phyloP scores from a whole-genome alignment of 2,113 vertebrate genomes.

The Pseudonaja textilis region DNA sequence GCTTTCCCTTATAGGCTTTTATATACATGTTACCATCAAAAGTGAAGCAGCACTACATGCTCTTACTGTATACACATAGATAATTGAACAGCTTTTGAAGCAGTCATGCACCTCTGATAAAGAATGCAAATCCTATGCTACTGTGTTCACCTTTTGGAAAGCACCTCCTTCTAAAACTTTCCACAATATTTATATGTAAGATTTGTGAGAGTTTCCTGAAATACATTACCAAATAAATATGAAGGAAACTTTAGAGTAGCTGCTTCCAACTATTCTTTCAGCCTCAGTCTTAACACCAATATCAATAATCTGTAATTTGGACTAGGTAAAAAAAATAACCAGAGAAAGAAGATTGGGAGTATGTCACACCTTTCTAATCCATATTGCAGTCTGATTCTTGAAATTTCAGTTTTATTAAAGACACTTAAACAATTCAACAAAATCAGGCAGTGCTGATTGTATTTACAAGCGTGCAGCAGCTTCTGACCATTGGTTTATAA shows the following conservation, averaged over 20 bases:
- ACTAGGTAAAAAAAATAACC: slow-evolving; percentile 18
- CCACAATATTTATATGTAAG: background rate
- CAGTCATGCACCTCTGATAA: background rate
- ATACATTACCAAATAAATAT: background rate
- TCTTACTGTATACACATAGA: background rate
- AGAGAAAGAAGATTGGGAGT: background rate
- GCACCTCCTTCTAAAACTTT: background rate
- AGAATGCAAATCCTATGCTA: background rate
- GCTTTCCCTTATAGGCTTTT: background rate
- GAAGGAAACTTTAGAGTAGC: background rate
- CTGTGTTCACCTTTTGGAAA: background rate
- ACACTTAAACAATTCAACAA: background rate
- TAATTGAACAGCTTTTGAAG: background rate
- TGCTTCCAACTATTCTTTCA: background rate
- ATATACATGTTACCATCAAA: background rate
- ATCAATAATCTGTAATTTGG: background rate
- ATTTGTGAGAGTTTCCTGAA: slow-evolving; percentile 13
- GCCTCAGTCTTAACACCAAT: background rate
- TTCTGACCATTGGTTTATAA: background rate
- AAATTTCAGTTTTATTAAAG: background rate
- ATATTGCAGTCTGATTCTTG: background rate
- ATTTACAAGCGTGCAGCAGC: background rate
- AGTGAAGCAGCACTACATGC: background rate
- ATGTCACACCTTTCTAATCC: background rate
- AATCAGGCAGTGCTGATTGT: background rate